Conservation (phyloP, 2,888 invertebrate species). For the Dendrolimus pini region DNA sequence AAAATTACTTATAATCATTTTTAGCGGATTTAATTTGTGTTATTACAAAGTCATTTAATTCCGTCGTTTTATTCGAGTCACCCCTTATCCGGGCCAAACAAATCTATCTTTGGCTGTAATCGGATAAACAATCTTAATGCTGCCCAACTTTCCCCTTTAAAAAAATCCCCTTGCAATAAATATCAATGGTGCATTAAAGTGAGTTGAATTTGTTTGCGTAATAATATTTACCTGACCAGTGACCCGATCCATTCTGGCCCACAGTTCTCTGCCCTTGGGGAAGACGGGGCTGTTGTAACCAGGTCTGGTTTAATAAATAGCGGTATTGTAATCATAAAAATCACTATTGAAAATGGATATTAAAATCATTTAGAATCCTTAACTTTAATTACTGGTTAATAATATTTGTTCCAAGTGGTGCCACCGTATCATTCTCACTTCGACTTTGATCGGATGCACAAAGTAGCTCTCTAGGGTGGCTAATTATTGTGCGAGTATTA, state of each 20-base stretch:
- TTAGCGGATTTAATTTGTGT: no score
- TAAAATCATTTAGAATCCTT: no score
- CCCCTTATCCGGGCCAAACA: neutral
- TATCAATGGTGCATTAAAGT: constrained; percentile 68
- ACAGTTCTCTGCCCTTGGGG: constrained; percentile 22
- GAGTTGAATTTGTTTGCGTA: constrained; percentile 68
- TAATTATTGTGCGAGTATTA: no score
- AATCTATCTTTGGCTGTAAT: neutral
- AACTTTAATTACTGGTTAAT: no score
- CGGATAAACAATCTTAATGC: neutral
- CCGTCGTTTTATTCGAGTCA: neutral
- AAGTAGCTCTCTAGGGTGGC: no score
- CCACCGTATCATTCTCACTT: no score
- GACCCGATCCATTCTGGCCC: constrained; percentile 63
- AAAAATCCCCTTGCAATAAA: constrained; percentile 40
- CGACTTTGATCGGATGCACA: no score
- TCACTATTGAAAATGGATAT: no score
- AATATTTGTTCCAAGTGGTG: no score
- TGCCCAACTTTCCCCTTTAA: neutral
- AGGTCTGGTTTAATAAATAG: neutral
- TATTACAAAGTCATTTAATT: no score
- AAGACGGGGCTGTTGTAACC: constrained; percentile 10
- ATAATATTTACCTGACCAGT: constrained; percentile 71
- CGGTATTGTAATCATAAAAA: neutral
- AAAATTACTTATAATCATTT: no score